Conservation (phyloP, 2,888 invertebrate species). For the Zygothrica quintamaculata region DNA sequence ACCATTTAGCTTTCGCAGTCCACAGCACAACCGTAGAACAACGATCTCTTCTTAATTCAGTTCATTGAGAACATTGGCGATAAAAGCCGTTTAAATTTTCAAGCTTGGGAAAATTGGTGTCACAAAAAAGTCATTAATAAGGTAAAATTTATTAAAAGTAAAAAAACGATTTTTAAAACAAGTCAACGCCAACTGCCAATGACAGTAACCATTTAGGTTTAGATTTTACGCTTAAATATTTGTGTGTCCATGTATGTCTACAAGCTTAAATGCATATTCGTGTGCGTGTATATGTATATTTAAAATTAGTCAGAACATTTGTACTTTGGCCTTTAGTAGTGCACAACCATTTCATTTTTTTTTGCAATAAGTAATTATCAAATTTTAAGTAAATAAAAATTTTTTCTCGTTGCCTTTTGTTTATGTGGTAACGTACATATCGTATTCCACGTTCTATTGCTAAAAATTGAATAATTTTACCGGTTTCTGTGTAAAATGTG, state of each 20-base stretch:
- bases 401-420: not conserved
- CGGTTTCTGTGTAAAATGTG: slow-evolving; percentile 28
- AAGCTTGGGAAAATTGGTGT: slow-evolving; percentile 16
- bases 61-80: slow-evolving; percentile 15
- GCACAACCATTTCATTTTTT: not conserved
- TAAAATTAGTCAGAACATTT: no score
- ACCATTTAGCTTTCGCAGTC: no score
- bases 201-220: slow-evolving; percentile 12
- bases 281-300: not conserved
- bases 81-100: slow-evolving; percentile 28
- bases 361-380: not conserved
- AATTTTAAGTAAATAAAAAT: not conserved
- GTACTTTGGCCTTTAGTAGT: no score
- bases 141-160: slow-evolving; percentile 13
- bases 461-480: slow-evolving; percentile 4
- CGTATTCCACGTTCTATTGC: not conserved
- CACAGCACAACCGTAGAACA: no score
- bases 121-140: slow-evolving; percentile 17
- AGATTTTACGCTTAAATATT: no score
- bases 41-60: slow-evolving; percentile 8
- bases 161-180: slow-evolving; percentile 5
- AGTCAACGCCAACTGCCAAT: slow-evolving; percentile 8
- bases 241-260: slow-evolving; percentile 17
- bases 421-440: slow-evolving; percentile 8
- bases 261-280: no score